Percentiles rank a stretch among this genome's conserved stretches.
Evolutionary conservation across 1,140 invertebrate genomes (phyloP).

Genomic region (Neuroterus valhalla): DNA sequence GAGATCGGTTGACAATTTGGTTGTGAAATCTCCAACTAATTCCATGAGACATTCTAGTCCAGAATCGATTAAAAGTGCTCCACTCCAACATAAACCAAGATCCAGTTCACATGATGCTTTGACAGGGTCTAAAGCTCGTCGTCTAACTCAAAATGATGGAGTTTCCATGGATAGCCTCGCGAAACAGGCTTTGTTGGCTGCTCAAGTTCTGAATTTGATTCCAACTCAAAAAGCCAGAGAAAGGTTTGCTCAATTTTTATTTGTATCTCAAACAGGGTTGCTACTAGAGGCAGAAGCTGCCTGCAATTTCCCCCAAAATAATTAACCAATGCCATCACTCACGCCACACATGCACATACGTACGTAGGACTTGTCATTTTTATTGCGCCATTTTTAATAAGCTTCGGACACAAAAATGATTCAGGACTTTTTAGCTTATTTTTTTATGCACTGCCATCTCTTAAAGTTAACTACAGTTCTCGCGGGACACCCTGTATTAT

Average conservation of each 20-base stretch:
- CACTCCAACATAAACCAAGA: slow-evolving; percentile 64
- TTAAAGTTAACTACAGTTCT: too few species aligned
- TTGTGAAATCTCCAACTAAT: slow-evolving; percentile 62
- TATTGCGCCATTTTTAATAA: too few species aligned
- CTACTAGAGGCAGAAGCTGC: too few species aligned
- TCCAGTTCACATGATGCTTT: slow-evolving; percentile 69
- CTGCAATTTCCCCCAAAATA: too few species aligned
- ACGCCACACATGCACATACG: too few species aligned
- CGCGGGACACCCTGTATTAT: too few species aligned
- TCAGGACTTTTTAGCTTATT: too few species aligned
- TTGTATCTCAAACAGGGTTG: too few species aligned
- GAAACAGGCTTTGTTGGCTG: slow-evolving; percentile 83
- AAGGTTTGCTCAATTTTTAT: slow-evolving; percentile 74
- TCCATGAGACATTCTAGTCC: slow-evolving; percentile 69
- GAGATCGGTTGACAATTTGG: slow-evolving; percentile 68
- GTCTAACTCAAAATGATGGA: slow-evolving; percentile 54
- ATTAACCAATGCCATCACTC: too few species aligned
- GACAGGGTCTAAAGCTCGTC: slow-evolving; percentile 62
- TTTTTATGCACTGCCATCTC: too few species aligned
- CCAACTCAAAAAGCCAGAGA: slow-evolving; percentile 86
- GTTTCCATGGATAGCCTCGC: slow-evolving; percentile 83
- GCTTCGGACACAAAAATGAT: too few species aligned
- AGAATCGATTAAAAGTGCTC: slow-evolving; percentile 70
- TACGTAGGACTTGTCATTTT: too few species aligned
- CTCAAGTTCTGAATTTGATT: slow-evolving; percentile 86